phyloP scores from a whole-genome alignment of 2,888 invertebrate species.

The Nymphalis polychloros region DNA sequence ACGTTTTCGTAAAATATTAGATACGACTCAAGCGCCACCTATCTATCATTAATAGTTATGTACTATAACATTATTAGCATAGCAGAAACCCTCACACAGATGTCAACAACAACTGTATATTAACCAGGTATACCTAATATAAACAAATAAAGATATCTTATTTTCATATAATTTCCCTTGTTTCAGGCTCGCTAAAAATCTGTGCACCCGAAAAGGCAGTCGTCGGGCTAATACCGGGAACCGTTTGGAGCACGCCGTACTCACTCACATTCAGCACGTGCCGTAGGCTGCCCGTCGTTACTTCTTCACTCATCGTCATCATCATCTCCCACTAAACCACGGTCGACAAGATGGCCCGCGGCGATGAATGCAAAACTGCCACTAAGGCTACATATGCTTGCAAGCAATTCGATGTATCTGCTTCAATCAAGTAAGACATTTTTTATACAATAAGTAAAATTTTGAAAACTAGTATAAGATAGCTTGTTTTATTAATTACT shows the following conservation, averaged over 20 bases:
- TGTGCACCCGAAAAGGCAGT: slow-evolving; percentile 90
- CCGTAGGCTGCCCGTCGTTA: slow-evolving; percentile 82
- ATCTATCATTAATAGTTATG: no score
- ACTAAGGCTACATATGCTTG: slow-evolving; percentile 69
- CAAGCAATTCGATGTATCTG: slow-evolving; percentile 68
- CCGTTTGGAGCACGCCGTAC: slow-evolving; percentile 90
- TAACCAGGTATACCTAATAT: no score
- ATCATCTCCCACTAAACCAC: slow-evolving; percentile 55
- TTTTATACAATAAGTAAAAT: no score
- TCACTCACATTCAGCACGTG: slow-evolving; percentile 92
- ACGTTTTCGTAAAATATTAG: no score
- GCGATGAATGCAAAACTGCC: slow-evolving; percentile 76
- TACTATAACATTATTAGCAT: no score
- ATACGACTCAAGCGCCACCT: no score
- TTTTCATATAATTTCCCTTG: not conserved
- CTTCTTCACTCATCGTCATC: slow-evolving; percentile 54
- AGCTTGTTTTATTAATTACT: no score
- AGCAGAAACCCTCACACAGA: no score
- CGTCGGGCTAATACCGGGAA: slow-evolving; percentile 93
- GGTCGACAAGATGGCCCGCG: slow-evolving; percentile 68
- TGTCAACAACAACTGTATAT: no score
- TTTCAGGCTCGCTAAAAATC: slow-evolving; percentile 90
- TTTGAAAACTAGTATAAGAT: no score
- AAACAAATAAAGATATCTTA: no score
- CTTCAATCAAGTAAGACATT: slow-evolving; percentile 66